Evolutionary conservation across 2,888 invertebrate genomes (phyloP).

Genomic region (Cosmia pyralina): DNA sequence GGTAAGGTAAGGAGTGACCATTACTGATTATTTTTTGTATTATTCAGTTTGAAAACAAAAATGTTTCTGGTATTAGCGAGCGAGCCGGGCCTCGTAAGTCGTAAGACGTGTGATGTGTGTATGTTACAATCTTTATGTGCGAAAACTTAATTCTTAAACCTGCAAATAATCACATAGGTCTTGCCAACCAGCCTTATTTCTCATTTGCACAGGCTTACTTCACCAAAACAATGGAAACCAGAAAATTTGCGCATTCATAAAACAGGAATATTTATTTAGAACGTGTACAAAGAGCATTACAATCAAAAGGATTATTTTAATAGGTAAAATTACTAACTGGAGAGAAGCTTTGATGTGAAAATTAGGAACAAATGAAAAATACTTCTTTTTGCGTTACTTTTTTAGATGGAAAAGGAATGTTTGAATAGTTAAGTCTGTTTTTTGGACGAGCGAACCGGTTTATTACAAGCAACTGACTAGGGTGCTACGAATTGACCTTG

Average conservation of each 20-base stretch:
- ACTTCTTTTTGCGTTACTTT: neutral
- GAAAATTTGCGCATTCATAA: slow-evolving; percentile 6
- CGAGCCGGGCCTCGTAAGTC: no score
- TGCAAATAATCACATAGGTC: slow-evolving; percentile 3
- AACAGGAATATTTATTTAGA: slow-evolving; percentile 33
- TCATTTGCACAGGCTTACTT: slow-evolving; percentile 9
- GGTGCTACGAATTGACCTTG: slow-evolving; percentile 18
- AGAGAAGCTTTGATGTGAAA: slow-evolving; percentile 45
- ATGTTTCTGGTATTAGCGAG: no score
- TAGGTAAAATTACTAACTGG: slow-evolving; percentile 20
- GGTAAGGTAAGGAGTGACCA: no score
- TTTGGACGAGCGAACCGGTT: slow-evolving; percentile 62
- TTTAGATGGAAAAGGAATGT: slow-evolving; percentile 35
- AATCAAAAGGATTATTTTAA: slow-evolving; percentile 41
- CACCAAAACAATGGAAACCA: slow-evolving; percentile 17
- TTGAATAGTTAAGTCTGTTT: slow-evolving; percentile 62
- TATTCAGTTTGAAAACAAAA: no score
- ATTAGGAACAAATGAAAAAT: slow-evolving; percentile 36
- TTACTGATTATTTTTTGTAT: no score
- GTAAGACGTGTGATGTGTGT: no score
- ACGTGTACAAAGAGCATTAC: slow-evolving; percentile 42
- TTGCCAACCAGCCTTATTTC: slow-evolving; percentile 1
- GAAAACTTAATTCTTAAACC: no score
- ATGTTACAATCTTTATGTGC: no score
- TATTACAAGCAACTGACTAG: slow-evolving; percentile 65